phyloP scores from a whole-genome alignment of 2,797 vertebrate genomes.

The Phrynocephalus vlangalii region DNA sequence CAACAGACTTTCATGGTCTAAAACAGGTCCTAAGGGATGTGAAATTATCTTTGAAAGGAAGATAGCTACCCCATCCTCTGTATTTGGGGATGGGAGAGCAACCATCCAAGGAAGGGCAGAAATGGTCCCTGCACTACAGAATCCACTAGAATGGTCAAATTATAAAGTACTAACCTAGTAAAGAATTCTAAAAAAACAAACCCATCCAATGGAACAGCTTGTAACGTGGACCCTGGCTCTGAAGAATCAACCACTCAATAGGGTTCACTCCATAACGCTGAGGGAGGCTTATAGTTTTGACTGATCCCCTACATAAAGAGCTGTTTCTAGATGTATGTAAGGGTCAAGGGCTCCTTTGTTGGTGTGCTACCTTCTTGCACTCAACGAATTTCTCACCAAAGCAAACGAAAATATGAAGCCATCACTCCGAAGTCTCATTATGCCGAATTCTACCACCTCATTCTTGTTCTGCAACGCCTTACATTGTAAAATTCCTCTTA shows the following conservation, averaged over 20 bases:
- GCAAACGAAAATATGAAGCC: neutral
- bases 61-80: too few relatives aligned
- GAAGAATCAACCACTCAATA: neutral
- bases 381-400: neutral
- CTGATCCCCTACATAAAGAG: neutral
- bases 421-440: neutral
- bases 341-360: neutral
- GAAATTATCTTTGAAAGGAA: too few relatives aligned
- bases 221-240: neutral
- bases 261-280: neutral
- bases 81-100: too few relatives aligned
- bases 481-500: neutral
- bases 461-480: neutral
- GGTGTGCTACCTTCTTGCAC: neutral
- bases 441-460: conserved; percentile 3
- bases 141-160: too few relatives aligned
- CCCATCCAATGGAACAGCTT: neutral
- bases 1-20: too few relatives aligned
- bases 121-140: too few relatives aligned
- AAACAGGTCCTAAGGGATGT: too few relatives aligned
- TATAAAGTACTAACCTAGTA: neutral
- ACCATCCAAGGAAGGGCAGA: too few relatives aligned
- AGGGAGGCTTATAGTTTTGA: neutral
- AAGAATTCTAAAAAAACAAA: neutral
- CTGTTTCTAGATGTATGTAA: neutral